phyloP scores from a whole-genome alignment of 2,797 vertebrate species.

The Adelosebastes latens region DNA sequence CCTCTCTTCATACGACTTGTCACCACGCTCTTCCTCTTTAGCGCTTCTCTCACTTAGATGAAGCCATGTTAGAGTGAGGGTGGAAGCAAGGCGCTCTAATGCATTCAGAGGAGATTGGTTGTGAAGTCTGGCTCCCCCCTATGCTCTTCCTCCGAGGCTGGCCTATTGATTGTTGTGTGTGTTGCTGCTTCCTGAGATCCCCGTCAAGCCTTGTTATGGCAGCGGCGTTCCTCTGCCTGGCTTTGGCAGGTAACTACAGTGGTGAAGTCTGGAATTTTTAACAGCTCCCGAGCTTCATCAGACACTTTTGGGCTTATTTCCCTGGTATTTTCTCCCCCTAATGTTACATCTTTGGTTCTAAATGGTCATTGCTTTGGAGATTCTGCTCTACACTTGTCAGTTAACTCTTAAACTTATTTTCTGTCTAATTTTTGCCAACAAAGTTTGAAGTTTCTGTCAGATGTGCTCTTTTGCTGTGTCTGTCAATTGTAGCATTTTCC shows the following conservation, averaged over 20 bases:
- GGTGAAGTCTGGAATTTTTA: constrained; percentile 40
- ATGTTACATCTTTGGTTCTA: constrained; percentile 7
- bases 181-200: constrained; percentile 72
- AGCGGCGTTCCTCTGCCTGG: constrained; percentile 35
- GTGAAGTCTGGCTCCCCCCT: constrained; percentile 63
- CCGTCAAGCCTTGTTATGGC: constrained; percentile 66
- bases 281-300: constrained; percentile 38
- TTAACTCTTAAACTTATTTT: background rate
- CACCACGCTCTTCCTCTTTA: constrained; percentile 63
- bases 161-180: constrained; percentile 74
- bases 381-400: background rate
- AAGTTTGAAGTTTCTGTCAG: background rate
- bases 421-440: background rate
- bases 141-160: constrained; percentile 59
- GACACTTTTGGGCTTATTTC: constrained; percentile 14
- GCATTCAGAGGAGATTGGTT: constrained; percentile 68
- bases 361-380: constrained; percentile 19
- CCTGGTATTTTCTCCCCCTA: background rate
- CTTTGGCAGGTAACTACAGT: constrained; percentile 54
- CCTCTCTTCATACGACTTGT: constrained; percentile 62
- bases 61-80: constrained; percentile 55
- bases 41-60: constrained; percentile 57
- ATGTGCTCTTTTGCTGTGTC: background rate
- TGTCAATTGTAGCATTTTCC: background rate
- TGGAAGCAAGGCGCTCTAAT: constrained; percentile 48